Evolutionary conservation across 2,888 invertebrate genomes (phyloP), one percentile per base, ranked within the genome.

Genomic region (Lithophane leautieri): DNA sequence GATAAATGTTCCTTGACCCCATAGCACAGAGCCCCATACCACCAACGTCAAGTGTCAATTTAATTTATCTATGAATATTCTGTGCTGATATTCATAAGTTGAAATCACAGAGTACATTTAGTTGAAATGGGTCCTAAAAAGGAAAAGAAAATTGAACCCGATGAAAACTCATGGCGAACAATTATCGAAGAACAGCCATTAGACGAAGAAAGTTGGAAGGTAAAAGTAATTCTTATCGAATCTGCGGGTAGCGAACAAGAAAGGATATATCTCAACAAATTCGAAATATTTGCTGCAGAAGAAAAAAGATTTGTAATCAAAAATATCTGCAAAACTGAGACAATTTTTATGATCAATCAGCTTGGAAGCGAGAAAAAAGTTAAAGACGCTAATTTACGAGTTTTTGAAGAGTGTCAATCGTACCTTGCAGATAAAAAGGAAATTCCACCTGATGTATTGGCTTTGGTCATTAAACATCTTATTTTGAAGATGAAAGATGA

Each of bases 321-420:
- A 89, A 96, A 95, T 86, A 96, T 96, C 69, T 94, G 94, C 79
- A 95, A 94, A 91, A 94, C 95, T 1, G 96, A 96, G 90, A 96
- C 96, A 6, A 94, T 94, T 71, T 96, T 96, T 81, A 96, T 96
- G 96, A 91, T 96, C 7, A 96, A 96, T 84, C 96, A 96, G 88
- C 91, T 96, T 11, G 96, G 96, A 9, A 93, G 91, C 19, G 96
- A 96, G 69, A 96, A 95, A 85, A 95, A 95, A 85, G 88, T 93
- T 0, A 95, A 94, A 90, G 95, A 96, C 85, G 94, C 94, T 22
- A 94, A 89, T 87, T 88, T 94, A 40, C 87, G 94, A 72, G 94
- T 96, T 56, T 96, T 96, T 82, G 96, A 96, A 89, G 96, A 95
- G 89, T 96, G 93, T 25, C 94, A 95, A 79, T 82, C 90, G 3